Evolutionary conservation across 2,888 invertebrate species (phyloP), one percentile per base, ranked within the genome.

Genomic region (Thumatha senex): DNA sequence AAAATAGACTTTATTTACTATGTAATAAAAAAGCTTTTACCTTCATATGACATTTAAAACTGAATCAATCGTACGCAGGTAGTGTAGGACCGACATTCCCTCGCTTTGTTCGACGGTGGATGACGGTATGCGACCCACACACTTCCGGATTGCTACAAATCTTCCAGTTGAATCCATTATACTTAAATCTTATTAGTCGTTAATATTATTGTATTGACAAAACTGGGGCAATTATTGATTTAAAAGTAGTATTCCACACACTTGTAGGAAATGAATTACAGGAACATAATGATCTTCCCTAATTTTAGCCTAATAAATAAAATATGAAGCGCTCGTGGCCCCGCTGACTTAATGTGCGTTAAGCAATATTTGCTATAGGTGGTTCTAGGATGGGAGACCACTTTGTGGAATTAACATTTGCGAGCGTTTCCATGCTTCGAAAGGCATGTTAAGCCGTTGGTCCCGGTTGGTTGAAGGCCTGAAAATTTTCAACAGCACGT

Each of bases 101-200:
- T 59, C 55, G 77, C 79, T 86, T 87, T 88, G 87, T 87, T 80
- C 75, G 68, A 24, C 18, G 18, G 18, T 24, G 18, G 63, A 71
- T 67, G 70, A 66, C 66, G 67, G 72, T 74, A 70, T 64, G 67
- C 73, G 67, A 63, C 89, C 89, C 81, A 89, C 89, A 67, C 84
- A 78, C 77, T 84, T 89, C 89, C 89, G 89, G 89, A 77, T 76
- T 72, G 71, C 70, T 74, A 77, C 74, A 76, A 72, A 74, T 78
- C 74, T 63, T 51, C 55, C 51, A 30, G 46, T 56, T 59, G 48
- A 53, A 68, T 64, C 59, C 70, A 72, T 74, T 78, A 75, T 61
- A 73, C 66, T 78, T 63, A 69, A 66, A 64, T 71, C 61, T 70
- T 61, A 74, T 74, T 72, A 70, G 63, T 63, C 65, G 63, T 70